Evolutionary conservation across 2,113 vertebrate species (phyloP).

Genomic region (Crotalus tigris): DNA sequence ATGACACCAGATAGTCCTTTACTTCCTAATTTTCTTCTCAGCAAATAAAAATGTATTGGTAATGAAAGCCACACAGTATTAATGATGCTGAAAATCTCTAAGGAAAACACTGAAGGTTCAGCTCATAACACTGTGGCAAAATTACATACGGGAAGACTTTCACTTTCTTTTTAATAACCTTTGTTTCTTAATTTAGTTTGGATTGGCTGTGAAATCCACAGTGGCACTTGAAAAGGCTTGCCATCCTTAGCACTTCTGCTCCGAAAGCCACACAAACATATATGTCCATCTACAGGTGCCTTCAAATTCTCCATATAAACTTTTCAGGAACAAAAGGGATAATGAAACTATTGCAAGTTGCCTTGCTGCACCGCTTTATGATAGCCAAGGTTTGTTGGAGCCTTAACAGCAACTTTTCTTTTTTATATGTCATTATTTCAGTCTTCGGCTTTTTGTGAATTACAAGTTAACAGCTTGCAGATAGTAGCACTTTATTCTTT

Average conservation of each 20-base stretch:
- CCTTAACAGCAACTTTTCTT: slow-evolving; percentile 19
- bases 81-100: slow-evolving; percentile 66
- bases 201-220: slow-evolving; percentile 81
- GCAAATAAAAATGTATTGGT: slow-evolving; percentile 60
- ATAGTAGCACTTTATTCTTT: background rate
- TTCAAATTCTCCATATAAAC: slow-evolving; percentile 61
- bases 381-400: slow-evolving; percentile 51
- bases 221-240: slow-evolving; percentile 69
- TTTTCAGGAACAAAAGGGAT: slow-evolving; percentile 42
- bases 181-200: slow-evolving; percentile 84
- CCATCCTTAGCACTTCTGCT: slow-evolving; percentile 47
- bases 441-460: background rate
- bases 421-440: slow-evolving; percentile 31
- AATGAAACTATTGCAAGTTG: slow-evolving; percentile 60
- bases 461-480: background rate
- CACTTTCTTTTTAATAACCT: slow-evolving; percentile 75
- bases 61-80: slow-evolving; percentile 73
- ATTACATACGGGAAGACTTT: slow-evolving; percentile 67
- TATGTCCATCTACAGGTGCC: slow-evolving; percentile 46
- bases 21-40: slow-evolving; percentile 55
- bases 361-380: slow-evolving; percentile 12
- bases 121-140: slow-evolving; percentile 68
- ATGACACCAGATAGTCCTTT: slow-evolving; percentile 44
- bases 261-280: slow-evolving; percentile 66
- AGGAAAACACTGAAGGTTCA: slow-evolving; percentile 70